phyloP scores from a whole-genome alignment of 2,113 vertebrate species.

The Syrrhaptes paradoxus region DNA sequence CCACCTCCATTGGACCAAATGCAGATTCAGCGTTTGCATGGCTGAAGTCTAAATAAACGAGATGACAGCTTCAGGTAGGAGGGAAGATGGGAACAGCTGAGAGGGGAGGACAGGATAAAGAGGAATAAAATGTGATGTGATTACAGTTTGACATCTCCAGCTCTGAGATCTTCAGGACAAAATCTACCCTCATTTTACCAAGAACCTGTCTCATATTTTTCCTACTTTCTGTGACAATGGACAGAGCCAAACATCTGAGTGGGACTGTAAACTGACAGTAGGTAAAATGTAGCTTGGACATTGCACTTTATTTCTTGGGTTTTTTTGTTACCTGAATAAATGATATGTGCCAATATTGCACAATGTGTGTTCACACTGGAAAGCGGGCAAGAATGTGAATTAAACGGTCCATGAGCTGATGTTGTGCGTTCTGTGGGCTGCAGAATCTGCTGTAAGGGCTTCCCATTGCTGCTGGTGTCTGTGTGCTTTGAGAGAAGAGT shows the following conservation, averaged over 20 bases:
- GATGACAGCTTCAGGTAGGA: not conserved
- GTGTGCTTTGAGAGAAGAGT: not conserved
- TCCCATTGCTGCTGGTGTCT: not conserved
- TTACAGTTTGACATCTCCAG: not conserved
- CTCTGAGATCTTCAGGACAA: not conserved
- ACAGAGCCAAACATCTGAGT: rapidly evolving
- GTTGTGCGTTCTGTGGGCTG: not conserved
- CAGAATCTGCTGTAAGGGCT: not conserved
- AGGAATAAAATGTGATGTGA: not conserved
- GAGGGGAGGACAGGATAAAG: not conserved
- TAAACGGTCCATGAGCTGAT: not conserved
- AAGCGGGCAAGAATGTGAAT: not conserved
- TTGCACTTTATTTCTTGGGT: not conserved
- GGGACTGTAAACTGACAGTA: not conserved
- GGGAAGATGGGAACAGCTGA: not conserved
- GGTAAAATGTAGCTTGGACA: not conserved
- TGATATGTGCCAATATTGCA: not conserved
- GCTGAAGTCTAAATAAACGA: not conserved
- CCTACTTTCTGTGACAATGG: not conserved
- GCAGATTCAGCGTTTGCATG: rapidly evolving
- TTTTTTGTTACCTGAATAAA: not conserved
- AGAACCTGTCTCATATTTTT: not conserved
- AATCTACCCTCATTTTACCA: not conserved
- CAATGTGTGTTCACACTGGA: not conserved
- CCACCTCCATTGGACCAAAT: not conserved